Conservation (phyloP, 1,140 invertebrate species). For the Drosophila takahashii region DNA sequence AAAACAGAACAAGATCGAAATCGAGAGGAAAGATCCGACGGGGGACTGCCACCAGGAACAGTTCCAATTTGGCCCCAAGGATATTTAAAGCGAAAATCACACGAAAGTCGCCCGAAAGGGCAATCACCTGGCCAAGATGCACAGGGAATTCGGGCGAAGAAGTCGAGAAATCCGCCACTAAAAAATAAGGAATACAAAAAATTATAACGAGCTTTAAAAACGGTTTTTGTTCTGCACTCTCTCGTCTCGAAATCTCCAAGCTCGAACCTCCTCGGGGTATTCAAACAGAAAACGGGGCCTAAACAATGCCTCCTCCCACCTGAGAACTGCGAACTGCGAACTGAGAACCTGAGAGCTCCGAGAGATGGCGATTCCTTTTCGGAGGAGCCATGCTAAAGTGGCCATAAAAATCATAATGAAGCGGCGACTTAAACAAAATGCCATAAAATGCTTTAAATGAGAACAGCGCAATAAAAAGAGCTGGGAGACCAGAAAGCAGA, state of each 20-base stretch:
- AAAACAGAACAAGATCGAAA: conserved; percentile 24
- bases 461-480: conserved; percentile 51
- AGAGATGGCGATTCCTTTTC: conserved; percentile 16
- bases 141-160: neutral
- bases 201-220: conserved; percentile 77
- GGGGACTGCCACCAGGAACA: conserved; percentile 27
- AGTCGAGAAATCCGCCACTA: conserved; percentile 18
- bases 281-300: conserved; percentile 48
- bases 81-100: conserved; percentile 58
- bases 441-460: conserved; percentile 80
- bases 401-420: conserved; percentile 83
- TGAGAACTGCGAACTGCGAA: conserved; percentile 4
- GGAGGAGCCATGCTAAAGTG: conserved; percentile 60
- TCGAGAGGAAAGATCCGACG: conserved; percentile 8
- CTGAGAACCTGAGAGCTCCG: neutral
- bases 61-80: conserved; percentile 62
- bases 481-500: conserved; percentile 1
- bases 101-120: conserved; percentile 52
- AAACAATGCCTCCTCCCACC: conserved; percentile 16
- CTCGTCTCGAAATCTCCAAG: neutral
- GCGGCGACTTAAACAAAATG: conserved; percentile 81
- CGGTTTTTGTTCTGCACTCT: conserved; percentile 30
- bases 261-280: conserved; percentile 22
- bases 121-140: conserved; percentile 56
- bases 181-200: conserved; percentile 35